phyloP scores from a whole-genome alignment of 2,797 vertebrate genomes.

The Halcyon smyrnensis region DNA sequence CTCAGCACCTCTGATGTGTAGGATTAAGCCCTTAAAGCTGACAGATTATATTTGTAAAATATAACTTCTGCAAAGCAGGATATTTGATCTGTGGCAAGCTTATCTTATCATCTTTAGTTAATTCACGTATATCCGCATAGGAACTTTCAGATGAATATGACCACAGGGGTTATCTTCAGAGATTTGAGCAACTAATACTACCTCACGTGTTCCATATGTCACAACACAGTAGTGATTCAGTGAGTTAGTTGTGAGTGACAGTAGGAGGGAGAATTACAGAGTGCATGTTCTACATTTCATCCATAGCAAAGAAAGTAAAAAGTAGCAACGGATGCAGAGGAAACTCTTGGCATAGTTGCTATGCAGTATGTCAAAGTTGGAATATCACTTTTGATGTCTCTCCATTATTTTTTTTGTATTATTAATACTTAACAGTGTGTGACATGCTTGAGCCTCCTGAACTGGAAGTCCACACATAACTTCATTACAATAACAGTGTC shows the following conservation, averaged over 20 bases:
- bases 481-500: background rate
- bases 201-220: background rate
- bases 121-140: background rate
- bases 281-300: background rate
- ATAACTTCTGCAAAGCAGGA: background rate
- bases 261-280: background rate
- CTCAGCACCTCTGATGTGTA: background rate
- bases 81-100: background rate
- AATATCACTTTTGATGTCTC: background rate
- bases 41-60: background rate
- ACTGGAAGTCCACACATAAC: background rate
- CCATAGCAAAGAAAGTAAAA: background rate
- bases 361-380: background rate
- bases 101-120: background rate
- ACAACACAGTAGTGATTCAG: background rate
- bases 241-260: background rate
- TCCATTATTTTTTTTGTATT: background rate
- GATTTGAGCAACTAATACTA: background rate
- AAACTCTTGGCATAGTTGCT: background rate
- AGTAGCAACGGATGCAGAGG: background rate
- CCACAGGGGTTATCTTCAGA: background rate
- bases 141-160: background rate
- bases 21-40: slow-evolving; percentile 18
- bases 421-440: background rate
- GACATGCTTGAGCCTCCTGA: background rate